Evolutionary conservation across 2,113 vertebrate genomes (phyloP).

Genomic region (Rattus rattus): DNA sequence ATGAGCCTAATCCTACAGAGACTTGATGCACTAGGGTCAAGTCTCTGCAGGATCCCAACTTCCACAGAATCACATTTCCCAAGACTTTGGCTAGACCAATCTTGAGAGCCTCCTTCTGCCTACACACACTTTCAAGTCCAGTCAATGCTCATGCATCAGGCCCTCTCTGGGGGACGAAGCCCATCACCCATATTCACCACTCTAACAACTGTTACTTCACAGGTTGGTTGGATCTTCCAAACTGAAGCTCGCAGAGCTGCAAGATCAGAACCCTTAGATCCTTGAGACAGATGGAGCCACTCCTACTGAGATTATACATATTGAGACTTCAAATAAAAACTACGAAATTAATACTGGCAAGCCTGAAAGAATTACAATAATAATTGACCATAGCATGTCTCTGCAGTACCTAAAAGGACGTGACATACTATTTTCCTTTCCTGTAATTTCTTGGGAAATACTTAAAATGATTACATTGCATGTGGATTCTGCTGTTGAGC

Average conservation of each 20-base stretch:
- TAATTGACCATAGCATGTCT: background rate
- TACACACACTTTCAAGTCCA: background rate
- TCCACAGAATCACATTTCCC: background rate
- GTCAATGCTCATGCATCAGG: background rate
- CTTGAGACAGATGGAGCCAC: background rate
- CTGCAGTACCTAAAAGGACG: background rate
- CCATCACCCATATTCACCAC: background rate
- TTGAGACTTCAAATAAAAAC: constrained; percentile 1
- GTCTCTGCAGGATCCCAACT: background rate
- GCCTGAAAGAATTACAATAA: background rate
- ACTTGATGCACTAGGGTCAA: too few species aligned
- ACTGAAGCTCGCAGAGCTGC: background rate
- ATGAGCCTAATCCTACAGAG: too few species aligned
- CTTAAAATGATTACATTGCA: background rate
- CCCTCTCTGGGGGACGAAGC: rapidly evolving
- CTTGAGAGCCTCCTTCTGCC: background rate
- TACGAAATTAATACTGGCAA: background rate
- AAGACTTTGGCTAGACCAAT: background rate
- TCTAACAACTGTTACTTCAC: background rate
- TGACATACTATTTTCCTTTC: constrained; percentile 25
- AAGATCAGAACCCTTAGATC: background rate
- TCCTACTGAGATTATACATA: background rate
- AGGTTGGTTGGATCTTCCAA: background rate
- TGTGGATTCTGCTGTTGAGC: background rate
- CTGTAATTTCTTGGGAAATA: background rate